Base-by-base conservation (phyloP, 2,113 vertebrate genomes). In the Microtus montanus region DNA sequence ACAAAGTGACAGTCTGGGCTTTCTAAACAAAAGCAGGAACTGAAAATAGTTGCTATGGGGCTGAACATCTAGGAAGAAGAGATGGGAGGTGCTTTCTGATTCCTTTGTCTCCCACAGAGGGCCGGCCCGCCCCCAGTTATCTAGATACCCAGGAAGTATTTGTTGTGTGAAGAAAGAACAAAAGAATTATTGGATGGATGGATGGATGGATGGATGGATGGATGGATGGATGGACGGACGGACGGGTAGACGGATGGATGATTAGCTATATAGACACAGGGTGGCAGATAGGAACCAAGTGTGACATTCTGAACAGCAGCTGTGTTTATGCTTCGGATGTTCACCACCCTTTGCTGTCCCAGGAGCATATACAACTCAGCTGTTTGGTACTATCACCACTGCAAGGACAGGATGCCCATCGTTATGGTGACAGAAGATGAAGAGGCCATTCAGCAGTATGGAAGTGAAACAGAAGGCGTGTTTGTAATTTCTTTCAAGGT, bases 351-450 rank as follows among this genome's bases (percentile, higher is more conserved):
- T 97, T 98, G 89, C 78, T 96, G 97, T 96, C 96, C 73, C 96
- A 99, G 99, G 99, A 99, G 99, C 96, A 99, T 99, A 96, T 99
- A 99, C 97, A 98, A 98, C 10, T 99, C 99, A 41, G 99, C 99
- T 0, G 99, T 99, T 47, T 99, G 99, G 99, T 99, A 99, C 97
- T 98, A 99, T 54, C 98, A 99, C 92, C 99, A 99, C 98, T 99
- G 99, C 96, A 98, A 98, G 87, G 98, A 99, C n/a, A 96, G 98
- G 98, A 99, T 98, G 98, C 98, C 99, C 2, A 92, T 99, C 6
- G 98, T 99, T 96, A 99, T 99, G 99, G 99, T 99, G 96, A 99
- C 99, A 3, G 99, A 99, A 94, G 99, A 99, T 75, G 96, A 97
- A 93, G 98, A 99, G 7, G 98, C 98, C 1, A 97, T 99, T 83